These are phyloP conservation scores for Wiebesia pumilae DNA, from an alignment of 1,140 invertebrate species.

Conservation along the genomic window DNA sequence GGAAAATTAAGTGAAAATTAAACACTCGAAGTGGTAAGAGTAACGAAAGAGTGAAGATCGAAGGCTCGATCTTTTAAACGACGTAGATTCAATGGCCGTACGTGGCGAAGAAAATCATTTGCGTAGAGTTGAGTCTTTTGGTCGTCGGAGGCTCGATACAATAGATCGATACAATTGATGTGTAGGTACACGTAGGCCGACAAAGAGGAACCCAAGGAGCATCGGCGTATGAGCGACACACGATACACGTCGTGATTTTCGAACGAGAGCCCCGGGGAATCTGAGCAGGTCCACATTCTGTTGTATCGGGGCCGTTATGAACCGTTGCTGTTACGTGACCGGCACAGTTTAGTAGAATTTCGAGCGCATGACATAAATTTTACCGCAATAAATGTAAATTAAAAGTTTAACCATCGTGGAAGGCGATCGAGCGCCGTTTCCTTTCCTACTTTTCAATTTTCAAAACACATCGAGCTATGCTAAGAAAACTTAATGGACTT, in stretches of 20 bases:
- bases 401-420: background rate
- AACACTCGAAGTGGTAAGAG: too few species aligned
- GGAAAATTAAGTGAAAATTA: too few species aligned
- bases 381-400: background rate
- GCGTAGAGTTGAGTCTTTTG: too few species aligned
- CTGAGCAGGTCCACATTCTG: background rate
- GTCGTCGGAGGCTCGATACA: background rate
- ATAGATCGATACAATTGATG: background rate
- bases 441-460: background rate
- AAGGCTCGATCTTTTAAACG: too few species aligned
- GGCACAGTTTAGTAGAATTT: conserved; percentile 42
- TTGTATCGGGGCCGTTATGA: conserved; percentile 28
- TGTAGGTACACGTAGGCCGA: background rate
- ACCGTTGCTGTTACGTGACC: conserved; percentile 51
- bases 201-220: background rate
- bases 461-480: background rate
- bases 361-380: conserved; percentile 32
- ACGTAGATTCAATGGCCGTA: too few species aligned
- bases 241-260: conserved; percentile 39
- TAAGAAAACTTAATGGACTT: background rate
- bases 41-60: too few species aligned
- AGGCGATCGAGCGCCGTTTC: background rate
- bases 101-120: background rate
- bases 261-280: background rate
- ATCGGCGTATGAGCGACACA: background rate